Percentiles rank a stretch among this genome's conserved stretches.
phyloP scores from a whole-genome alignment of 2,797 vertebrate species.

The Halcyon chelicuti region DNA sequence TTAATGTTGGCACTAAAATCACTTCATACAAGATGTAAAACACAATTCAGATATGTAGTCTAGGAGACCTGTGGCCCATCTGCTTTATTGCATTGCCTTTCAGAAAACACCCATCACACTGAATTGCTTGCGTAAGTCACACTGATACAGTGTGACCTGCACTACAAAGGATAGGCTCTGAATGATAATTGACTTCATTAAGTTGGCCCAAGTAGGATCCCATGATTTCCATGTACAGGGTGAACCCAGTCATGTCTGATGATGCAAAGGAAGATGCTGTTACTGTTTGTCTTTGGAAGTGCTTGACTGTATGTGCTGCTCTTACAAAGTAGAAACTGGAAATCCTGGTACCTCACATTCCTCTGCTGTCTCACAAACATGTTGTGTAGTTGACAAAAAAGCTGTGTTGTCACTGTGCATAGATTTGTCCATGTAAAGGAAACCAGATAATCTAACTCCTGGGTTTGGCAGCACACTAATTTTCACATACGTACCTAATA shows the following conservation, averaged over 20 bases:
- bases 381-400: background rate
- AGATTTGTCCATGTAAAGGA: background rate
- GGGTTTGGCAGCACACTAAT: background rate
- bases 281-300: background rate
- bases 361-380: background rate
- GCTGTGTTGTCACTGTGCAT: background rate
- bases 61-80: background rate
- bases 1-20: background rate
- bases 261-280: background rate
- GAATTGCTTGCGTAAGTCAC: background rate
- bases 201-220: background rate
- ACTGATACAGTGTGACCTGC: background rate
- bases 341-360: rapidly evolving
- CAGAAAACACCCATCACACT: background rate
- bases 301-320: background rate
- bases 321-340: background rate
- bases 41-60: rapidly evolving
- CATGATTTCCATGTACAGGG: background rate
- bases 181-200: background rate
- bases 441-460: background rate
- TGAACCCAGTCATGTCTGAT: background rate
- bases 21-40: background rate
- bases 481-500: background rate
- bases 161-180: background rate
- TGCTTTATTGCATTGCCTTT: background rate